phyloP scores from a whole-genome alignment of 2,888 invertebrate genomes.

The Lobophora halterata region DNA sequence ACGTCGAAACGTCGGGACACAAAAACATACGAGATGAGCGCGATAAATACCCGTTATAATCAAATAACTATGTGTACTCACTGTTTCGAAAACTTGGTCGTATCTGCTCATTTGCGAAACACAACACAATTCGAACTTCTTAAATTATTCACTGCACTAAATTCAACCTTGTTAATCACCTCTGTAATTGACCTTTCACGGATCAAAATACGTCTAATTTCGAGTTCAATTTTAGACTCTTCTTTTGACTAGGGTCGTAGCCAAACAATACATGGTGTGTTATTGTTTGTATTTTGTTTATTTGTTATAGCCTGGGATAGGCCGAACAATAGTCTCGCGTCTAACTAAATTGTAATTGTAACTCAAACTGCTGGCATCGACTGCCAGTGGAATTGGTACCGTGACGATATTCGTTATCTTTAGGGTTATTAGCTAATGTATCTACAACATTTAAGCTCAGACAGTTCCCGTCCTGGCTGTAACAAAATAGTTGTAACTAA shows the following conservation, averaged over 20 bases:
- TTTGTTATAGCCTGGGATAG: conserved; percentile 35
- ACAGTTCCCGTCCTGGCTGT: no score
- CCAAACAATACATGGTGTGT: neutral
- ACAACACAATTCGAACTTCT: conserved; percentile 5
- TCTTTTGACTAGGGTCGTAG: neutral
- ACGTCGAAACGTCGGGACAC: conserved; percentile 8
- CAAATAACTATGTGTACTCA: neutral
- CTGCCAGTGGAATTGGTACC: conserved; percentile 53
- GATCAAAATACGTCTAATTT: conserved; percentile 7
- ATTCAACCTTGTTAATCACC: conserved; percentile 19
- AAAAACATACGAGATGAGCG: no score
- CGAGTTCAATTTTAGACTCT: conserved; percentile 4
- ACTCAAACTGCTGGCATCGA: conserved; percentile 65
- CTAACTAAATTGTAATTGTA: conserved; percentile 66
- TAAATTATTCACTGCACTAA: conserved; percentile 19
- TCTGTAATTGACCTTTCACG: conserved; percentile 16
- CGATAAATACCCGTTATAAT: neutral
- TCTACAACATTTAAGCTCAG: neutral
- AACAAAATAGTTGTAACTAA: no score
- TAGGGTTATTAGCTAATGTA: conserved; percentile 35
- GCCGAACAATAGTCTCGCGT: conserved; percentile 50
- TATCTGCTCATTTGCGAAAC: conserved; percentile 16
- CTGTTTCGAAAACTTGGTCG: conserved; percentile 20
- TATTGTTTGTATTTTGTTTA: conserved; percentile 30
- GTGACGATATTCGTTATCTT: conserved; percentile 48